Percentiles rank a stretch among this genome's conserved stretches.
phyloP scores from a whole-genome alignment of 2,888 invertebrate genomes.

The Clitarchus hookeri region DNA sequence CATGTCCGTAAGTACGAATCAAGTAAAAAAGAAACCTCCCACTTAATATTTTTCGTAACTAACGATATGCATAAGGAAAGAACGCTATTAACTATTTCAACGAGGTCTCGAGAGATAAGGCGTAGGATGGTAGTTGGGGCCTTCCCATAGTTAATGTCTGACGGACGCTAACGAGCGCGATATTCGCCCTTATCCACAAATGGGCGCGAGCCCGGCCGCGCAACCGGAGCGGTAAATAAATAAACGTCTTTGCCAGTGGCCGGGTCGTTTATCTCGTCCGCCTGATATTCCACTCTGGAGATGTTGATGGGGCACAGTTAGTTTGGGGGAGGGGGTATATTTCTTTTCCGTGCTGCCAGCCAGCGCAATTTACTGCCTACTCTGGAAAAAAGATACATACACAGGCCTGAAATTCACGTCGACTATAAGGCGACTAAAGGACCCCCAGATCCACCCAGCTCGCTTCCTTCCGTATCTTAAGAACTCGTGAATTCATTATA shows the following conservation, averaged over 20 bases:
- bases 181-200: not conserved
- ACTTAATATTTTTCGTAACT: too few relatives aligned
- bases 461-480: not conserved
- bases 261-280: not conserved
- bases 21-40: too few relatives aligned
- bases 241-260: not conserved
- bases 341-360: not conserved
- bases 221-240: not conserved
- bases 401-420: not conserved
- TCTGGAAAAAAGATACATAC: not conserved
- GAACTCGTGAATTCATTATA: slow-evolving; percentile 2
- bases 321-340: not conserved
- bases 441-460: not conserved
- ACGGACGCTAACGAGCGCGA: too few relatives aligned
- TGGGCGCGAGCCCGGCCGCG: not conserved
- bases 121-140: too few relatives aligned
- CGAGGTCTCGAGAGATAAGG: too few relatives aligned
- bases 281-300: not conserved
- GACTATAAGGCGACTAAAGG: not conserved
- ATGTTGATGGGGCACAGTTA: not conserved
- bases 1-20: too few relatives aligned
- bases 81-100: too few relatives aligned
- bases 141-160: too few relatives aligned
- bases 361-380: not conserved
- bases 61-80: too few relatives aligned